These are phyloP conservation scores for Oryzias celebensis DNA, from an alignment of 2,113 vertebrate species.

Conservation along the genomic window DNA sequence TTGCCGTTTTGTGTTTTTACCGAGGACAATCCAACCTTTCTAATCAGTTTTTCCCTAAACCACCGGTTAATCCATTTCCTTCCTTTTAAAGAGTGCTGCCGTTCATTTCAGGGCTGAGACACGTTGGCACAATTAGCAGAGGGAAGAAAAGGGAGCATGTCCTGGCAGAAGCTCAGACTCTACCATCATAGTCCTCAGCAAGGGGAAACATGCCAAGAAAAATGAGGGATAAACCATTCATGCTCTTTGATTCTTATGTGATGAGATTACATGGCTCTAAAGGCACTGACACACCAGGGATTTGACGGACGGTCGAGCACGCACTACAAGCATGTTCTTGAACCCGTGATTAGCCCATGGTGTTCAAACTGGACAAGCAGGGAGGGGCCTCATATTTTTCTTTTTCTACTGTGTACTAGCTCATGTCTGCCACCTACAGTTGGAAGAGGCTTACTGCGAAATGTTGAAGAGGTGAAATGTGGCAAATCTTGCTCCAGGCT, in stretches of 20 bases:
- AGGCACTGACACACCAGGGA: too few relatives aligned
- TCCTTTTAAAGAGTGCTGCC: conserved; percentile 35
- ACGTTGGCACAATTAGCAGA: conserved; percentile 34
- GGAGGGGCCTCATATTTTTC: too few relatives aligned
- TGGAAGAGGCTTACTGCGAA: too few relatives aligned
- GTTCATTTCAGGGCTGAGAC: conserved; percentile 42
- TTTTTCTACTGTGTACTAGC: too few relatives aligned
- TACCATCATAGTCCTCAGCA: conserved; percentile 13
- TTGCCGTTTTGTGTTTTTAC: conserved; percentile 64
- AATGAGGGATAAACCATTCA: conserved; percentile 1
- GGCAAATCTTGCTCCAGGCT: too few relatives aligned
- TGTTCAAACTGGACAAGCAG: too few relatives aligned
- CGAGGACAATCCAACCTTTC: conserved; percentile 54
- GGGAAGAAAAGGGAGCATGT: conserved; percentile 50
- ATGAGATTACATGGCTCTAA: conserved; percentile 2
- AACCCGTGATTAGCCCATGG: too few relatives aligned
- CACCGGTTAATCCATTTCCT: conserved; percentile 65
- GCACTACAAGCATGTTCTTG: too few relatives aligned
- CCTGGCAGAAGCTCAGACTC: conserved; percentile 27
- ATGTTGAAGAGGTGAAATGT: too few relatives aligned
- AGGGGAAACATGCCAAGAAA: conserved; percentile 8
- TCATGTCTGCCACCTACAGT: too few relatives aligned
- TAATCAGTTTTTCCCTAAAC: conserved; percentile 66
- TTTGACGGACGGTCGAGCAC: too few relatives aligned
- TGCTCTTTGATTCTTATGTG: conserved; percentile 10